A percentile compares a stretch with the other conserved stretches of the same genome.
Evolutionary conservation across 1,140 invertebrate species (phyloP).

Genomic region (Eupristina koningsbergeri): DNA sequence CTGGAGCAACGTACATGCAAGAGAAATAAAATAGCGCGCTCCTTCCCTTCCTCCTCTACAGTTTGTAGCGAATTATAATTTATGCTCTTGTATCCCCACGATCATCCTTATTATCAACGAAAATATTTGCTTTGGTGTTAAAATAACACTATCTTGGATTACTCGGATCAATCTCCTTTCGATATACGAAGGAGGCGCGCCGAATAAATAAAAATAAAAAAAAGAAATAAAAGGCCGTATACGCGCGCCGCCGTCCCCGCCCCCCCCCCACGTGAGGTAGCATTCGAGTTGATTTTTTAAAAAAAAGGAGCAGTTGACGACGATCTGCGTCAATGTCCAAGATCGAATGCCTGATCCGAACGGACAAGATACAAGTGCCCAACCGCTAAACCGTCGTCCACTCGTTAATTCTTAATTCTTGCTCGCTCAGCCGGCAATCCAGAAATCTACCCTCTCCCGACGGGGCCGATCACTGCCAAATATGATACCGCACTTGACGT

Average conservation of each 20-base stretch:
- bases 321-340: background rate
- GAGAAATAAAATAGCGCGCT: slow-evolving; percentile 11
- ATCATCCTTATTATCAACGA: slow-evolving; percentile 6
- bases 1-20: background rate
- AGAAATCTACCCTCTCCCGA: background rate
- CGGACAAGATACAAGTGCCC: background rate
- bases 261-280: too few species aligned
- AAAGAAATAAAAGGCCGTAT: too few species aligned
- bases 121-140: slow-evolving; percentile 24
- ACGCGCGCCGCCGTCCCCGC: too few species aligned
- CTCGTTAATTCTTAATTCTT: background rate
- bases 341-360: slow-evolving; percentile 10
- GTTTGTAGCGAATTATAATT: background rate
- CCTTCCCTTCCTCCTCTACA: too few species aligned
- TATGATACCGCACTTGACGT: background rate
- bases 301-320: background rate
- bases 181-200: too few species aligned
- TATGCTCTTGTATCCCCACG: background rate
- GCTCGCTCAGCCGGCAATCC: background rate
- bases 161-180: background rate
- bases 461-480: background rate
- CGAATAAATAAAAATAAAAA: background rate
- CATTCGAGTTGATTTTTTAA: background rate
- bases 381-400: background rate
- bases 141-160: background rate